Conservation (phyloP, 2,888 invertebrate species). For the Hecatera dysodea region DNA sequence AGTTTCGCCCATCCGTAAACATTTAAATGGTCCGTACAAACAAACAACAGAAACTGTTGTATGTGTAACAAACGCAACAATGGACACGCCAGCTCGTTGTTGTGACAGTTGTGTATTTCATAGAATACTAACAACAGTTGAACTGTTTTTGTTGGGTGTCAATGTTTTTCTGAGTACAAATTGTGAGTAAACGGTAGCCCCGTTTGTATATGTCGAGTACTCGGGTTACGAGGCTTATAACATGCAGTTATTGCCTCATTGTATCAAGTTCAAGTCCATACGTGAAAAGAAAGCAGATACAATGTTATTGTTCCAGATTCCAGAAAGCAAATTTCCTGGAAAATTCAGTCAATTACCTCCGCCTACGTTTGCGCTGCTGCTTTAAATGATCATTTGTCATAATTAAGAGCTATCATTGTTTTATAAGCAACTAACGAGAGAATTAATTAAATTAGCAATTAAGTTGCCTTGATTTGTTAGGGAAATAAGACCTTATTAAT, state of each 20-base stretch:
- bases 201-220: constrained; percentile 16
- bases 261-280: constrained; percentile 37
- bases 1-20: constrained; percentile 21
- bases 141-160: constrained; percentile 31
- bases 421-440: constrained; percentile 24
- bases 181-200: constrained; percentile 45
- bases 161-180: constrained; percentile 38
- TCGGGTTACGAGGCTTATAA: constrained; percentile 30
- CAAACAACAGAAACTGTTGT: constrained; percentile 38
- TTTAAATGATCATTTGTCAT: constrained; percentile 41
- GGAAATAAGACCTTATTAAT: constrained; percentile 25
- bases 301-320: not conserved
- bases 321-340: constrained; percentile 34
- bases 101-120: constrained; percentile 53
- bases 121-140: constrained; percentile 45
- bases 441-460: constrained; percentile 37
- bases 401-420: constrained; percentile 51
- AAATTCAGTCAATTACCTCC: constrained; percentile 38
- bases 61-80: constrained; percentile 48
- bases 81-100: constrained; percentile 34
- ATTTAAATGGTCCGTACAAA: constrained; percentile 40
- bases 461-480: constrained; percentile 35
- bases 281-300: constrained; percentile 35
- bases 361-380: constrained; percentile 3
- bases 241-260: constrained; percentile 34